A percentile compares a stretch with the other conserved stretches of the same genome.
Evolutionary conservation across 2,888 invertebrate genomes (phyloP).

Genomic region (Seira ritae): DNA sequence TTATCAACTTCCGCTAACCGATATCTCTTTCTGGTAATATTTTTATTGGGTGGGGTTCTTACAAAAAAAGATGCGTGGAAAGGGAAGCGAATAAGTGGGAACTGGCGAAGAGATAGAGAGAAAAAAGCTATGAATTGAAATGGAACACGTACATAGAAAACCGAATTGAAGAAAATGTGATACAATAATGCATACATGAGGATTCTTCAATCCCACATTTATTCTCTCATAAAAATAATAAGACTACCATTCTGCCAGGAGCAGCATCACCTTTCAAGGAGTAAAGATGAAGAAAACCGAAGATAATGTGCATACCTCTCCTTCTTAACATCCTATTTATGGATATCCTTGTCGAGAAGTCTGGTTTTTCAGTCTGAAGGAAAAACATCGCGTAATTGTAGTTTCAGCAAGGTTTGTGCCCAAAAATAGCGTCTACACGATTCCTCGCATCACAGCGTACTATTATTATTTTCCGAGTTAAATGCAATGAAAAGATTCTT

Average conservation of each 20-base stretch:
- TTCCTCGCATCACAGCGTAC: constrained; percentile 17
- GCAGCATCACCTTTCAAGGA: constrained; percentile 56
- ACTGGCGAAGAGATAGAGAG: constrained; percentile 19
- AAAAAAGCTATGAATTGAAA: constrained; percentile 15
- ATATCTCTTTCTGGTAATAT: not conserved
- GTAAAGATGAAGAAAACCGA: constrained; percentile 17
- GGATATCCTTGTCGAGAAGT: constrained; percentile 4
- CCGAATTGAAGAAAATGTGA: constrained; percentile 14
- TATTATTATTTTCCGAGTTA: constrained; percentile 17
- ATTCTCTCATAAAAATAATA: constrained; percentile 24
- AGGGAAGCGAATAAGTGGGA: constrained; percentile 11
- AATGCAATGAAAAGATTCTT: constrained; percentile 24
- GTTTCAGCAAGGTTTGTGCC: constrained; percentile 13
- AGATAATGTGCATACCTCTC: constrained; percentile 20
- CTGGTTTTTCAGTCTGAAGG: constrained; percentile 24
- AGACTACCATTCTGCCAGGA: constrained; percentile 28
- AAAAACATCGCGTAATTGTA: constrained; percentile 14
- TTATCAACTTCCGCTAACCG: constrained; percentile 20
- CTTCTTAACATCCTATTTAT: constrained; percentile 17
- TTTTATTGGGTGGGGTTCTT: constrained; percentile 51
- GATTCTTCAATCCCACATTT: constrained; percentile 5
- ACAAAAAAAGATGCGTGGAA: constrained; percentile 1
- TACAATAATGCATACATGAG: constrained; percentile 11
- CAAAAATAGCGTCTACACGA: constrained; percentile 18
- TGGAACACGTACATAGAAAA: constrained; percentile 23